Conservation (phyloP, 2,888 invertebrate genomes). For the Altica lythri region DNA sequence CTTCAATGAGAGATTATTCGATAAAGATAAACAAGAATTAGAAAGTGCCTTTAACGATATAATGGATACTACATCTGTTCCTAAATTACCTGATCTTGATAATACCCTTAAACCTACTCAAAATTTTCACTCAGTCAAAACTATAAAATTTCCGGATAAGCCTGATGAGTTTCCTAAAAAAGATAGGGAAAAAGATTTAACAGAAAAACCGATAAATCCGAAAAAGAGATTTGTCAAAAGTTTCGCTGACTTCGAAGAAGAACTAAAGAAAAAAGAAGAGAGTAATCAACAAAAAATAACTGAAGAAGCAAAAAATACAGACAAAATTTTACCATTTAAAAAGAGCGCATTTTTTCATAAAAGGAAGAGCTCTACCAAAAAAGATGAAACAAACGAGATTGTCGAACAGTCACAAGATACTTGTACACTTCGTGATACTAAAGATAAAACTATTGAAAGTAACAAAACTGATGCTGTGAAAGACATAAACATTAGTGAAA, state of each 20-base stretch:
- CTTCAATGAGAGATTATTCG: conserved; percentile 23
- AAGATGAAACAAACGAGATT: no score
- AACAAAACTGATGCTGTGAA: no score
- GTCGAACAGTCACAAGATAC: no score
- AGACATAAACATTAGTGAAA: no score
- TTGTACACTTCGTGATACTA: no score
- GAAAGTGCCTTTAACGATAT: conserved; percentile 65
- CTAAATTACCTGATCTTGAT: conserved; percentile 63
- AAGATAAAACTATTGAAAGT: no score
- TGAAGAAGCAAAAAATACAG: not conserved
- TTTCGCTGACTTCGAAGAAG: conserved; percentile 53
- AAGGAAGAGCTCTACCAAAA: conserved; percentile 7
- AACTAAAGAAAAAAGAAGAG: conserved; percentile 8
- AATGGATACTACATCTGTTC: conserved; percentile 65
- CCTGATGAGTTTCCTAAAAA: conserved; percentile 29
- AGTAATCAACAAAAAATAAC: not conserved
- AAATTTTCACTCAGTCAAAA: conserved; percentile 54
- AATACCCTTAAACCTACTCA: conserved; percentile 53
- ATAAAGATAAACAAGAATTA: conserved; percentile 43
- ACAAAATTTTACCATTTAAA: not conserved
- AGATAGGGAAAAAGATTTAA: conserved; percentile 27
- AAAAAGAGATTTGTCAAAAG: conserved; percentile 56
- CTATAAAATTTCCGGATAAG: conserved; percentile 55
- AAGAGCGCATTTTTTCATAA: not conserved
- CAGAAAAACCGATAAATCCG: conserved; percentile 49